A percentile compares a stretch with the other conserved stretches of the same genome.
phyloP scores from a whole-genome alignment of 2,113 vertebrate genomes.

The Smithornis capensis region DNA sequence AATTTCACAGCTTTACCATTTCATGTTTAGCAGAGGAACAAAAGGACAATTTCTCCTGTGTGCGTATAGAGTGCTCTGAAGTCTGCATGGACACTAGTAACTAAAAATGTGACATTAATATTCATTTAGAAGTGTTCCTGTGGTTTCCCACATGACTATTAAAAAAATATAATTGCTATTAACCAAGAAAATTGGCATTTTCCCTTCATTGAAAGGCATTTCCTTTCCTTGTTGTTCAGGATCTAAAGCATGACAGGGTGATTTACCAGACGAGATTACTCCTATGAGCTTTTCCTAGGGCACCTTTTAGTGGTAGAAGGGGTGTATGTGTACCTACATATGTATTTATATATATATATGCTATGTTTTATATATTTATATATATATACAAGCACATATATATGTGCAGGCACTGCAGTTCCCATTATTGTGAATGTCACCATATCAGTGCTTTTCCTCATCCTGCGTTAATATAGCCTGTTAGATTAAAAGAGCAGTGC shows the following conservation, averaged over 20 bases:
- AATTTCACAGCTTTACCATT: neutral
- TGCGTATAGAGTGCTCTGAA: neutral
- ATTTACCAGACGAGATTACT: neutral
- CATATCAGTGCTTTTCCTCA: neutral
- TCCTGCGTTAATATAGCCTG: neutral
- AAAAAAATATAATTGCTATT: neutral
- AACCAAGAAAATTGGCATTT: neutral
- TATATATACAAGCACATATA: rapidly evolving
- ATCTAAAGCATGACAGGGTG: neutral
- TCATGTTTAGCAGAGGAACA: neutral
- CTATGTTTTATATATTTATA: rapidly evolving
- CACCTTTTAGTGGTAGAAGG: neutral
- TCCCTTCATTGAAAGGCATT: neutral
- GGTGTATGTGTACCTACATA: neutral
- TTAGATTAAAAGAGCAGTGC: neutral
- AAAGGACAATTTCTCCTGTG: neutral
- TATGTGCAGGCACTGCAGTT: rapidly evolving
- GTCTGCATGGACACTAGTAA: neutral
- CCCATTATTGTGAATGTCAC: neutral
- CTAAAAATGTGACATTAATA: neutral
- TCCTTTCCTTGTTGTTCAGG: neutral
- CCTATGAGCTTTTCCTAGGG: neutral
- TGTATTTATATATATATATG: rapidly evolving
- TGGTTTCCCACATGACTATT: neutral
- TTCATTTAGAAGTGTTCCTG: neutral